phyloP scores from a whole-genome alignment of 2,888 invertebrate species.

The Hydrotaea cyrtoneurina region DNA sequence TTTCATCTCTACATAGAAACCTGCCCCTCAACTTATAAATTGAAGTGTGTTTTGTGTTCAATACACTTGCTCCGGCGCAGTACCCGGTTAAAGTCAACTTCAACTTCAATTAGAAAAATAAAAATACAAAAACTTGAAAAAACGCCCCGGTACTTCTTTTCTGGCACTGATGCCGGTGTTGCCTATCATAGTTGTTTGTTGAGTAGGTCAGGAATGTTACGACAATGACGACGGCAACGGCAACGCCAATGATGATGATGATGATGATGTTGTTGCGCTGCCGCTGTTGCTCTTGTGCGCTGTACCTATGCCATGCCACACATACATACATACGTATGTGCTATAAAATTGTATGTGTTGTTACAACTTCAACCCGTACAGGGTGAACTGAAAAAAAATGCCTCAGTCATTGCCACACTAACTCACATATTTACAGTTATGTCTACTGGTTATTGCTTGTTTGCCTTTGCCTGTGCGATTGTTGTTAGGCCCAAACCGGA shows the following conservation, averaged over 20 bases:
- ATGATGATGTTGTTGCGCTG: constrained; percentile 1
- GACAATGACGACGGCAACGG: not conserved
- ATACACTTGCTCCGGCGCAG: constrained; percentile 12
- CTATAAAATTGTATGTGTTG: not conserved
- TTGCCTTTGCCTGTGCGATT: not conserved
- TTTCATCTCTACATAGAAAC: not conserved
- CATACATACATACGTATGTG: constrained; percentile 5
- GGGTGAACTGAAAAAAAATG: constrained; percentile 16
- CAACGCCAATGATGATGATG: not conserved
- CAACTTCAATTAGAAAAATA: constrained; percentile 29
- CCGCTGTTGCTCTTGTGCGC: not conserved
- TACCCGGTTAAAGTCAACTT: constrained; percentile 26
- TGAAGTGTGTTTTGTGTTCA: not conserved
- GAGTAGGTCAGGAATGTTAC: constrained; percentile 60
- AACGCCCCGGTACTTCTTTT: constrained; percentile 11
- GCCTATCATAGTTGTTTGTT: constrained; percentile 36
- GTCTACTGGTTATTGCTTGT: constrained; percentile 11
- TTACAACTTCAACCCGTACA: constrained; percentile 41
- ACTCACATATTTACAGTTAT: constrained; percentile 55
- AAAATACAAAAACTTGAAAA: constrained; percentile 2
- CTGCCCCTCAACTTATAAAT: constrained; percentile 32
- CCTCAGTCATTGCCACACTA: constrained; percentile 58
- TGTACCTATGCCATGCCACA: too few relatives aligned
- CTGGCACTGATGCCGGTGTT: constrained; percentile 12
- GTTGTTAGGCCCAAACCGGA: not conserved